Evolutionary conservation across 2,888 invertebrate species (phyloP).

Genomic region (Limenitis camilla): DNA sequence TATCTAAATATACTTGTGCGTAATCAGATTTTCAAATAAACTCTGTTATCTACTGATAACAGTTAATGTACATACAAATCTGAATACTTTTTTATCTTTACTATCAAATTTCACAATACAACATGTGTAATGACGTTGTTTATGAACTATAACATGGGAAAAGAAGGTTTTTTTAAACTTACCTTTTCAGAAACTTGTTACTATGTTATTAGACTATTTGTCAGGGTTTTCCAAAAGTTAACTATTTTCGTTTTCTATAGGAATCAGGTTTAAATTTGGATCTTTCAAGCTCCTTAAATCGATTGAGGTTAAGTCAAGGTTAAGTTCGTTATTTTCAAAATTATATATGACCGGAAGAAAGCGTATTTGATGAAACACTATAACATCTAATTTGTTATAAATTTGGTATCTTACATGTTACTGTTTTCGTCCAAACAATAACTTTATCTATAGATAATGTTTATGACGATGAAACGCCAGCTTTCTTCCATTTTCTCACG

Average conservation of each 20-base stretch:
- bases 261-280: too few relatives aligned
- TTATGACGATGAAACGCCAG: constrained; percentile 6
- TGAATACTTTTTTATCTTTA: constrained; percentile 7
- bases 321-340: too few relatives aligned
- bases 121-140: neutral
- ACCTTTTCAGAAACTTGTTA: neutral
- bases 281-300: too few relatives aligned
- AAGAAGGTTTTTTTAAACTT: neutral
- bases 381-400: neutral
- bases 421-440: constrained; percentile 7
- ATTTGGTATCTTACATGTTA: constrained; percentile 1
- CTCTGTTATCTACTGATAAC: constrained; percentile 17
- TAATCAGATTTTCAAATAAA: constrained; percentile 18
- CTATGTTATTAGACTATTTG: too few relatives aligned
- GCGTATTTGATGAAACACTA: neutral
- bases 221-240: too few relatives aligned
- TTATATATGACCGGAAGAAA: neutral
- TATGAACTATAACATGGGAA: neutral
- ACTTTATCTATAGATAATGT: constrained; percentile 9
- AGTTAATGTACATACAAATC: constrained; percentile 11
- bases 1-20: constrained; percentile 12
- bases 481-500: constrained; percentile 8
- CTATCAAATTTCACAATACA: neutral
- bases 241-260: too few relatives aligned
- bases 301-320: too few relatives aligned